A percentile compares a stretch with the other conserved stretches of the same genome.
Evolutionary conservation across 2,113 vertebrate species (phyloP).

Genomic region (Pelecanoides urinatrix): DNA sequence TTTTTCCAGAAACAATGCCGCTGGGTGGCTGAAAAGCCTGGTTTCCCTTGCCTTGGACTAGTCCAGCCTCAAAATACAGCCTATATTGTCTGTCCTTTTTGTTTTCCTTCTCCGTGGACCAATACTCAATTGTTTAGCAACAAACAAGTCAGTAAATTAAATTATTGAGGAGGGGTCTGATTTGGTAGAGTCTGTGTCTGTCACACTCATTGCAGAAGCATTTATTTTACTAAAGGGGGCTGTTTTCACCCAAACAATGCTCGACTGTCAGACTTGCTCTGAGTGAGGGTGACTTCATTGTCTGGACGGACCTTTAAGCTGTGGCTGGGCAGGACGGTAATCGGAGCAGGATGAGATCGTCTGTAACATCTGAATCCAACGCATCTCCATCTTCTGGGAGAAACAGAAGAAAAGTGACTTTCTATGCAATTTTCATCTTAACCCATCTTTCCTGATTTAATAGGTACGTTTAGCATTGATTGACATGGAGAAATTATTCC

Average conservation of each 20-base stretch:
- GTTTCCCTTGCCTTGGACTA: background rate
- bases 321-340: background rate
- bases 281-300: background rate
- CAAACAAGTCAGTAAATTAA: constrained; percentile 43
- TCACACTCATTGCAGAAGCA: background rate
- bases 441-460: background rate
- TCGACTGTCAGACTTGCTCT: background rate
- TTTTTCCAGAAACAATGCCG: background rate
- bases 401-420: background rate
- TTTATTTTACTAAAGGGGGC: background rate
- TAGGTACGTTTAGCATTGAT: background rate
- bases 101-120: background rate
- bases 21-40: background rate
- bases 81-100: background rate
- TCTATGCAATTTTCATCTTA: background rate
- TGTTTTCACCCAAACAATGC: constrained; percentile 16
- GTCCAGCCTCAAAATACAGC: background rate
- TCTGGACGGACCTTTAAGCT: background rate
- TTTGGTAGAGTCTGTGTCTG: background rate
- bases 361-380: background rate
- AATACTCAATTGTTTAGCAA: constrained; percentile 11
- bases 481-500: constrained; percentile 43
- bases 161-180: background rate
- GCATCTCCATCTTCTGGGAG: background rate
- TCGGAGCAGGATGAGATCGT: background rate